A percentile compares a stretch with the other conserved stretches of the same genome.
Evolutionary conservation across 2,888 invertebrate genomes (phyloP).

Genomic region (Drosophila maculinotata): DNA sequence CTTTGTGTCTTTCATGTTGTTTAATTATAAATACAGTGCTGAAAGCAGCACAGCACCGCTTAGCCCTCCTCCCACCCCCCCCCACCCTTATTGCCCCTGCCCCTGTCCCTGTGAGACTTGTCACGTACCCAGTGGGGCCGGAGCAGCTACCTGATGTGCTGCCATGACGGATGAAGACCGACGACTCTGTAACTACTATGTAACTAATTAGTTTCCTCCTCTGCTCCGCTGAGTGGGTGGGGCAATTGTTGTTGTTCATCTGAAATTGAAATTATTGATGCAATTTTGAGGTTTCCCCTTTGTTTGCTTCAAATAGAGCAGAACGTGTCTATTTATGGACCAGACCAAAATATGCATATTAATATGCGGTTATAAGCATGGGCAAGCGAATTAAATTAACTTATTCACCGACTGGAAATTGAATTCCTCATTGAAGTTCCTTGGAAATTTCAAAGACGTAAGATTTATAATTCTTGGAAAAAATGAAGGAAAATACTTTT

Average conservation of each 20-base stretch:
- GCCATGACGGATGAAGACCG: conserved; percentile 75
- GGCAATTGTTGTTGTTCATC: conserved; percentile 21
- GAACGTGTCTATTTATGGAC: background rate
- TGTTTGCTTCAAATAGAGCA: conserved; percentile 12
- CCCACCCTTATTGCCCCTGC: background rate
- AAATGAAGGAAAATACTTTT: background rate
- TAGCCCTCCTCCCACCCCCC: background rate
- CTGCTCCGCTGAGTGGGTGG: conserved; percentile 41
- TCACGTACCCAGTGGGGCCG: conserved; percentile 1
- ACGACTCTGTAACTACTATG: conserved; percentile 68
- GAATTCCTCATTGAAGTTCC: background rate
- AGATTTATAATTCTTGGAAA: background rate
- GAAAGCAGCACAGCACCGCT: conserved; percentile 64
- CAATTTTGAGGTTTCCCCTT: conserved; percentile 55
- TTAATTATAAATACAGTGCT: conserved; percentile 79
- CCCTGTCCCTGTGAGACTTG: too few species aligned
- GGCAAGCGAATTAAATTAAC: conserved; percentile 17
- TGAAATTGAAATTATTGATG: conserved; percentile 76
- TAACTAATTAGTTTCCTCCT: conserved; percentile 68
- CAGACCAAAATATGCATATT: background rate
- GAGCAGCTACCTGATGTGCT: conserved; percentile 27
- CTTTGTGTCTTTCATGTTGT: conserved; percentile 82
- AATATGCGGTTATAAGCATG: too few species aligned
- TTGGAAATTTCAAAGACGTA: background rate
- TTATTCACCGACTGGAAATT: background rate